phyloP scores from a whole-genome alignment of 2,797 vertebrate species.

The Malacoctenus gilli region DNA sequence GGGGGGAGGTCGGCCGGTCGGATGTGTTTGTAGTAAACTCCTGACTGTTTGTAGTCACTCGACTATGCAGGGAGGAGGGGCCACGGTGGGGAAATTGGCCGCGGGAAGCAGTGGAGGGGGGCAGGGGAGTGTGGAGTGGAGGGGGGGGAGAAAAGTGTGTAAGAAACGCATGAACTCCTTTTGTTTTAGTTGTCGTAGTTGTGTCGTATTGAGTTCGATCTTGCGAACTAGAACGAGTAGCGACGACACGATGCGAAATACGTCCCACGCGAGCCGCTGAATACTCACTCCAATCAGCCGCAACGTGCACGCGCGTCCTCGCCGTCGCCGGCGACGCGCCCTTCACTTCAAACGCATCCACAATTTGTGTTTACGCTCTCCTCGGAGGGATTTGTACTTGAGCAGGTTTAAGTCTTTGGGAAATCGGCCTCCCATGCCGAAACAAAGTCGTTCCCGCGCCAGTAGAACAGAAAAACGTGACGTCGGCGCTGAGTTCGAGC shows the following conservation, averaged over 20 bases:
- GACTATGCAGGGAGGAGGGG: conserved; percentile 35
- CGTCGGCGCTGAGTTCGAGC: conserved; percentile 14
- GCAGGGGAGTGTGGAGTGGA: too few species aligned
- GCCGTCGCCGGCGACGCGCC: conserved; percentile 18
- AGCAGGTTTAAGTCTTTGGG: conserved; percentile 24
- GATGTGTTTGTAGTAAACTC: conserved; percentile 77
- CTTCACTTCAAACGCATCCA: conserved; percentile 24
- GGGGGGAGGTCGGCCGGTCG: conserved; percentile 29
- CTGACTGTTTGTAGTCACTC: conserved; percentile 71
- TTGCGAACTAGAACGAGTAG: too few species aligned
- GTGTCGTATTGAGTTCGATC: too few species aligned
- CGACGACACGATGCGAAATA: too few species aligned
- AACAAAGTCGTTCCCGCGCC: conserved; percentile 6
- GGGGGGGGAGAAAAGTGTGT: too few species aligned
- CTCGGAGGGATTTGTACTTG: conserved; percentile 5
- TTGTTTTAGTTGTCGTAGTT: too few species aligned
- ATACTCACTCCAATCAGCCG: too few species aligned
- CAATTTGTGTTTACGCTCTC: conserved; percentile 31
- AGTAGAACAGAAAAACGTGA: conserved; percentile 33
- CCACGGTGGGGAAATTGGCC: neutral
- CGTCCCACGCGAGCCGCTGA: too few species aligned
- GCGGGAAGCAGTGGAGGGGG: neutral
- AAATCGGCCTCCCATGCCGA: conserved; percentile 41
- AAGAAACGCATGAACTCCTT: too few species aligned
- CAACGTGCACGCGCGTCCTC: too few species aligned